Conservation (phyloP, 2,113 vertebrate species). For the Chloebia gouldiae region DNA sequence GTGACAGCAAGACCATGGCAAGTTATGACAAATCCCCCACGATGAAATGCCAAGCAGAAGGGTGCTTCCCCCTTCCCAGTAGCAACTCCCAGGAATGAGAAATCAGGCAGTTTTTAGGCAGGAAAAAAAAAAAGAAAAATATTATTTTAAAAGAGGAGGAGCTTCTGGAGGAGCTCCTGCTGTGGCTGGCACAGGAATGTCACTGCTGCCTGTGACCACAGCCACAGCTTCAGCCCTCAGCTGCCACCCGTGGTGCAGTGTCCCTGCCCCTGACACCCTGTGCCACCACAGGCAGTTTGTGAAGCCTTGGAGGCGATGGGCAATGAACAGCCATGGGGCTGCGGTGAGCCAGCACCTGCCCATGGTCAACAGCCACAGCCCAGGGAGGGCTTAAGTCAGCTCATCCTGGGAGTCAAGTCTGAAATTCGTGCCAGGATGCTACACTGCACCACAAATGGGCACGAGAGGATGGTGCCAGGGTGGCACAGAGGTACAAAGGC, state of each 20-base stretch:
- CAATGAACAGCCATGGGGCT: accelerated
- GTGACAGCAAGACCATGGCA: background rate
- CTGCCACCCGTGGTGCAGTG: accelerated
- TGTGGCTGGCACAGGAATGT: background rate
- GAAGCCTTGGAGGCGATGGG: background rate
- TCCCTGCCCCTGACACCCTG: background rate
- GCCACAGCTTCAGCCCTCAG: background rate
- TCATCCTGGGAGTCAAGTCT: accelerated
- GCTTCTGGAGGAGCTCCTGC: background rate
- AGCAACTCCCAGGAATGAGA: background rate
- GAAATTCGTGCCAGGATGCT: background rate
- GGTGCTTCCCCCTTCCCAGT: background rate
- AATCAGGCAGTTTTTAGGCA: background rate
- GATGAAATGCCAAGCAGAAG: background rate
- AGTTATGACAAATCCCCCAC: background rate
- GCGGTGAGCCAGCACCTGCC: background rate
- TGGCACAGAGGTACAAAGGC: background rate
- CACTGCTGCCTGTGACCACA: background rate
- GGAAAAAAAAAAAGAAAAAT: background rate
- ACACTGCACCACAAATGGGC: background rate
- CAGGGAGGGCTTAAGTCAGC: accelerated
- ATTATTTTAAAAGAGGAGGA: background rate
- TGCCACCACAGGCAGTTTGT: accelerated
- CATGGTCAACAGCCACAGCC: background rate
- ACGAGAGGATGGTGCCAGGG: accelerated